Evolutionary conservation across 30 jellyfish, hydroid and myxozoan species (phyloP), one percentile per base, ranked within the genome.

Genomic region (Phacellophora camtschatica): DNA sequence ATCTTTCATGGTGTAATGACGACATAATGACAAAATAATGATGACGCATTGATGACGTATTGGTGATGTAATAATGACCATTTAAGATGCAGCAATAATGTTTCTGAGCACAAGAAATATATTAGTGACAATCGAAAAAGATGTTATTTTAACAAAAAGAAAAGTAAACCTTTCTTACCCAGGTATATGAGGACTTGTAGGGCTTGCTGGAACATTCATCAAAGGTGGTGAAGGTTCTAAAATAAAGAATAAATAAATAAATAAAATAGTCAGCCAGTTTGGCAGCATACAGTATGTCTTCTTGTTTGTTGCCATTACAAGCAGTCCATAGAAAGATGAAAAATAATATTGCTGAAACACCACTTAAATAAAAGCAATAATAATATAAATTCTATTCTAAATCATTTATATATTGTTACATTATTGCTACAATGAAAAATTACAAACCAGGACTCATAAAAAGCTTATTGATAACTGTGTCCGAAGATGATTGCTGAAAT

Each of bases 141-240:
- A 30, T 10, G 58, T 5, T 12, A 24, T 4, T 23, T 18, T 8
- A 36, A 13, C 30, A 8, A n/a, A n/a, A n/a, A n/a, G n/a, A n/a
- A n/a, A n/a, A n/a, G n/a, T n/a, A n/a, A n/a, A n/a, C n/a, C n/a
- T 3, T 15, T 13, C 79, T 58, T 41, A 58, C 88, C 88, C 88
- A 20, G 63, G 78, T 58, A 59, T 19, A 20, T 35, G 76, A 57
- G 88, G 88, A 76, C 88, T 76, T 16, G 88, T 64, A 5, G 88
- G 88, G 46, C 88, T 76, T 10, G 88, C 88, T 4, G 88, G 88
- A 5, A 41, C 32, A 19, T 58, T 41, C 41, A 56, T 39, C 51
- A 37, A 11, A 9, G 81, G 79, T 13, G 59, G 66, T 6, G 77
- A 55, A 41, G 88, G 70, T 10, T 34, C 88, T 76, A 25, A 12